Evolutionary conservation across 2,113 vertebrate species (phyloP).

Genomic region (Phalacrocorax aristotelis): DNA sequence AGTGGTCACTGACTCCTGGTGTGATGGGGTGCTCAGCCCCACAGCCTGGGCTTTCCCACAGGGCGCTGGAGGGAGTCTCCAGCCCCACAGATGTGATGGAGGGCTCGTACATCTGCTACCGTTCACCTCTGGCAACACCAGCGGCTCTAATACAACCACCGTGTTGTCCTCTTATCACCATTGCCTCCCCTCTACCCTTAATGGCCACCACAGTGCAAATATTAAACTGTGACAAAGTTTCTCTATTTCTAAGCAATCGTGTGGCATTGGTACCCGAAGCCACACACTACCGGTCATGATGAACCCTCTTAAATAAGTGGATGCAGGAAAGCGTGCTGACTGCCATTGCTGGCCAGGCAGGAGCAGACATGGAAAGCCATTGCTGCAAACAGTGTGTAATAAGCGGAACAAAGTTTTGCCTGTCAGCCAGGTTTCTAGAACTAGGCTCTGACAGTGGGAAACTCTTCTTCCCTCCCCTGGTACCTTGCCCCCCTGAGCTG

Average conservation of each 20-base stretch:
- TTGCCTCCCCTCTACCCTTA: not conserved
- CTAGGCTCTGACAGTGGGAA: not conserved
- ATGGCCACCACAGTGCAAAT: not conserved
- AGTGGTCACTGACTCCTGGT: rapidly evolving
- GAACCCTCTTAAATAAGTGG: not conserved
- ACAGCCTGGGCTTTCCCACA: not conserved
- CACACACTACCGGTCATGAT: rapidly evolving
- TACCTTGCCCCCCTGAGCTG: not conserved
- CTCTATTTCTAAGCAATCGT: not conserved
- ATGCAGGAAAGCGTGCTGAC: not conserved
- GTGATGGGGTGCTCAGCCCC: rapidly evolving
- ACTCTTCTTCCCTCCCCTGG: not conserved
- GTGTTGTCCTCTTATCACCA: not conserved
- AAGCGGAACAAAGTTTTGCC: not conserved
- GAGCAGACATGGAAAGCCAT: not conserved
- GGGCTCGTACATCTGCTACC: rapidly evolving
- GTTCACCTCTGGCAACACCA: not conserved
- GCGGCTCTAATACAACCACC: not conserved
- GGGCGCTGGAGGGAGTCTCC: not conserved
- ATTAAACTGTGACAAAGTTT: not conserved
- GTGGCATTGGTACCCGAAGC: not conserved
- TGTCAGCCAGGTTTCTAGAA: not conserved
- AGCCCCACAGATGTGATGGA: not conserved
- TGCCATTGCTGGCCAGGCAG: not conserved
- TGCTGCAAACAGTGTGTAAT: not conserved